Base-by-base conservation (phyloP, 2,797 vertebrate species). In the Rhinoraja longicauda region DNA sequence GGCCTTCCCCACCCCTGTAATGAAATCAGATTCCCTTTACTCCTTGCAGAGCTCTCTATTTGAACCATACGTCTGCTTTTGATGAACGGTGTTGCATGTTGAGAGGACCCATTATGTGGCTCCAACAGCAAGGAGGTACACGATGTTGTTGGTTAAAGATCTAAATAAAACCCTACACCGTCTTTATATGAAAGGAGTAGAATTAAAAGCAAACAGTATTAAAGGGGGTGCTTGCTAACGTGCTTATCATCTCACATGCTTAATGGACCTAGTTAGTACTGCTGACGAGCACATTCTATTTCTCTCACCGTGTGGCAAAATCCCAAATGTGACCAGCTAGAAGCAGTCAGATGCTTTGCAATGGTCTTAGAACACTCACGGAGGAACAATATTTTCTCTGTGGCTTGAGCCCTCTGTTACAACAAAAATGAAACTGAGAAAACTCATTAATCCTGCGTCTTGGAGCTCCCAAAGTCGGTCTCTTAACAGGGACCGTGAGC, bases 281-380 rank as follows among this genome's bases (percentile, higher is more conserved):
- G 57, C 59, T 86, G 26, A 82, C 82, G 24, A 29, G 26, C 57
- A 82, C 9, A 29, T 26, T 57, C 53, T 59, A 29, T 86, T 64
- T 62, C 86, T 86, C 57, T 15, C 6, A 19, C 59, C 59, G 15
- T 64, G 82, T 29, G 82, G 57, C 57, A 86, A 7, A 32, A 86
- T 86, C 59, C 32, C 29, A 62, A 32, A 64, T 64, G 59, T 64
- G 82, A 64, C 59, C n/a, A 64, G 29, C 57, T 62, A 9, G n/a
- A 64, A 86, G 82, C 32, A 86, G 82, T 86, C 82, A 86, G 29
- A 62, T 86, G 82, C 82, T 86, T 86, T 59, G 29, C 32, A 57
- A 62, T 62, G 62, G 29, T 6, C 1, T 59, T 86, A 32, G 59
- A 86, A 62, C 57, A n/a, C 29, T 62, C 59, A 86, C 5, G 21